These are phyloP conservation scores for Apamea anceps DNA, from an alignment of 2,888 invertebrate species.

Conservation along the genomic window DNA sequence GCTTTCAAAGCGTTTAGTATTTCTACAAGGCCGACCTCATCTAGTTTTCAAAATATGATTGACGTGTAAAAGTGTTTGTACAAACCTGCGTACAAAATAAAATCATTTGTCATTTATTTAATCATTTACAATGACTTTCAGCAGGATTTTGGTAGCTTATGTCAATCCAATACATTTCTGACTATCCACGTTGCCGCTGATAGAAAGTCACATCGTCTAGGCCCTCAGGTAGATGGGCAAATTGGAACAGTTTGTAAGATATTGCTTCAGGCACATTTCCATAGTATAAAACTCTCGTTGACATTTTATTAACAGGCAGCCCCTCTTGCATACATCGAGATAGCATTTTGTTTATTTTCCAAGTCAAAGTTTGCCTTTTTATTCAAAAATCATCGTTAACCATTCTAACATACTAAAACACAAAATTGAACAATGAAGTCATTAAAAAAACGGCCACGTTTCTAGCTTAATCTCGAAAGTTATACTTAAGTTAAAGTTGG, in stretches of 20 bases:
- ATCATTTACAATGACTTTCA: too few relatives aligned
- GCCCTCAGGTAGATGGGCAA: not conserved
- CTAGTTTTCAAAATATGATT: too few relatives aligned
- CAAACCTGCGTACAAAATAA: too few relatives aligned
- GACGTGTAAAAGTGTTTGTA: too few relatives aligned
- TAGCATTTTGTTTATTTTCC: not conserved
- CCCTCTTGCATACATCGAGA: not conserved
- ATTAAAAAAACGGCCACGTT: slow-evolving; percentile 56
- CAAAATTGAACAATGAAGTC: slow-evolving; percentile 51
- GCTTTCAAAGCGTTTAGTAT: too few relatives aligned
- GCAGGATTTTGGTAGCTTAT: too few relatives aligned
- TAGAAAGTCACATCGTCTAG: too few relatives aligned
- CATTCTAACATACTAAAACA: slow-evolving; percentile 21
- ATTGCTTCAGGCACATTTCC: not conserved
- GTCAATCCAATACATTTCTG: too few relatives aligned
- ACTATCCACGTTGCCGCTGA: too few relatives aligned
- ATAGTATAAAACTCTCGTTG: not conserved
- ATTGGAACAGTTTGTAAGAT: not conserved
- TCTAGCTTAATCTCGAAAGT: slow-evolving; percentile 54
- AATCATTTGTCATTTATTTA: too few relatives aligned
- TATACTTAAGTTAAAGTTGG: slow-evolving; percentile 54
- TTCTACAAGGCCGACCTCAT: too few relatives aligned
- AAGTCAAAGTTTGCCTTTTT: not conserved
- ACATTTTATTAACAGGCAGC: not conserved
- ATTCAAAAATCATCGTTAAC: not conserved